phyloP scores from a whole-genome alignment of 2,797 vertebrate species.

The Molossus molossus region DNA sequence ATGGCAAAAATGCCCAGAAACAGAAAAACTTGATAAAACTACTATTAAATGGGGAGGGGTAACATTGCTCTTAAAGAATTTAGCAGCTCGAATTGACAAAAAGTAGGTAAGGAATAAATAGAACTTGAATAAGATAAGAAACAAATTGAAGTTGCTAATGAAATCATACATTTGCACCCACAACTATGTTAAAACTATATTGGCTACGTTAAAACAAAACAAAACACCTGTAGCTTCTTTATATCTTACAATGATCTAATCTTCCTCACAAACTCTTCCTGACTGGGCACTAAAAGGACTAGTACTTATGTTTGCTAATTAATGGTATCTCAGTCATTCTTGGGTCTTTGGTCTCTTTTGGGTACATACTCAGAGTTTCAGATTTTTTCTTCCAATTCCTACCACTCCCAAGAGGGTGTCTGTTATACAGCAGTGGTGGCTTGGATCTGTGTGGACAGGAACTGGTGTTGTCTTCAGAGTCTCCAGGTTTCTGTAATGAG shows the following conservation, averaged over 20 bases:
- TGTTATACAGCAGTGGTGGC: neutral
- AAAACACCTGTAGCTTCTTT: neutral
- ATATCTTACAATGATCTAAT: neutral
- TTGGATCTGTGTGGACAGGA: neutral
- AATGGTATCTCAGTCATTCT: neutral
- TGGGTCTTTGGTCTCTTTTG: neutral
- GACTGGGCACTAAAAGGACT: neutral
- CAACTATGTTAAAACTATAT: neutral
- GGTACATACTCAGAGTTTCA: neutral
- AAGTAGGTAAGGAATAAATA: neutral
- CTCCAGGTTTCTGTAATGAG: neutral
- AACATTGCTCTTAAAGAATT: conserved; percentile 1
- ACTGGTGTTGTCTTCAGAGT: neutral
- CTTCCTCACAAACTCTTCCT: neutral
- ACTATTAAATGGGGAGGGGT: neutral
- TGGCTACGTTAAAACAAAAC: neutral
- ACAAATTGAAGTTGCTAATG: neutral
- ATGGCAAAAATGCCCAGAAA: conserved; percentile 30
- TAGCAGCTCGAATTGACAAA: conserved; percentile 18
- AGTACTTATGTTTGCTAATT: neutral
- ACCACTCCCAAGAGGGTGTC: neutral
- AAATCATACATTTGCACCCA: neutral
- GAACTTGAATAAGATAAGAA: neutral
- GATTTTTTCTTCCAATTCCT: neutral
- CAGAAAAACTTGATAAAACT: neutral